Percentiles rank a stretch among this genome's conserved stretches.
phyloP scores from a whole-genome alignment of 2,797 vertebrate species.

The Nasua narica region DNA sequence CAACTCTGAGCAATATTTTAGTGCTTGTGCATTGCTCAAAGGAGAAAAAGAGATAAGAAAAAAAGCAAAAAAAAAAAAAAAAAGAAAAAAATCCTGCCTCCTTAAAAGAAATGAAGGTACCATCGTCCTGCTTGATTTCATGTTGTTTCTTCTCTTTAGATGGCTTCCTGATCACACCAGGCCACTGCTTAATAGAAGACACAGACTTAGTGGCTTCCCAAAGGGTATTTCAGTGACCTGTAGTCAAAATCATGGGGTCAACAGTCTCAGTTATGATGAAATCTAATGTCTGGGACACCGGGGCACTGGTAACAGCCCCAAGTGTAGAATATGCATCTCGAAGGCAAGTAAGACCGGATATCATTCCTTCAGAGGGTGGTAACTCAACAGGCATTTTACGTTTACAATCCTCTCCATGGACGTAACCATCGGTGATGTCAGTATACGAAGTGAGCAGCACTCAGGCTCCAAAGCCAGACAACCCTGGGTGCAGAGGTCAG shows the following conservation, averaged over 20 bases:
- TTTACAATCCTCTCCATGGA: background rate
- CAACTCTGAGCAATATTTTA: background rate
- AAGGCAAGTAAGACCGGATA: background rate
- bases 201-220: background rate
- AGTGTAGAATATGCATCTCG: background rate
- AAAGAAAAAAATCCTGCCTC: background rate
- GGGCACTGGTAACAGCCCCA: background rate
- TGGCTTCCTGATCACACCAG: background rate
- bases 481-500: background rate
- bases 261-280: background rate
- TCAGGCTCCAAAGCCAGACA: background rate
- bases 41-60: background rate
- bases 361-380: background rate
- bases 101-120: background rate
- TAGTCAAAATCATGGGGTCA: background rate
- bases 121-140: background rate
- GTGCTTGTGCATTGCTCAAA: background rate
- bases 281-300: background rate
- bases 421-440: background rate
- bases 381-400: background rate
- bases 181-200: background rate
- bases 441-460: background rate
- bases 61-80: background rate
- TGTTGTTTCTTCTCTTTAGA: background rate
- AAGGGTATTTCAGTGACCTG: background rate